A percentile compares a stretch with the other conserved stretches of the same genome.
Evolutionary conservation across 2,888 invertebrate genomes (phyloP).

Genomic region (Philereme transversata): DNA sequence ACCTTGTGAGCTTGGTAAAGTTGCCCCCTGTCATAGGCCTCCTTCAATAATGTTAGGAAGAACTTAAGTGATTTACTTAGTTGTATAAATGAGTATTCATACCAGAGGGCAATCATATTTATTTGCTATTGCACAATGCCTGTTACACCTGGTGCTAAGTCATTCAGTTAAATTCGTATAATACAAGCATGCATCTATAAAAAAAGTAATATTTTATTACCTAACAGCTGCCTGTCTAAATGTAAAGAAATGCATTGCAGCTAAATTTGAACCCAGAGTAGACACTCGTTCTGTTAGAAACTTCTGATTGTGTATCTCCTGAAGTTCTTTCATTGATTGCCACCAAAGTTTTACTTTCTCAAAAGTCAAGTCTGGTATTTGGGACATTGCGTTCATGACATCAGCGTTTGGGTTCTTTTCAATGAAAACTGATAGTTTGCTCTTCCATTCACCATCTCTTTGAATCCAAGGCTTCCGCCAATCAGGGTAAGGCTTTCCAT

Average conservation of each 20-base stretch:
- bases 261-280: slow-evolving; percentile 90
- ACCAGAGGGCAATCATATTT: no score
- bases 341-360: slow-evolving; percentile 83
- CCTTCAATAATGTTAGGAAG: no score
- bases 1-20: no score
- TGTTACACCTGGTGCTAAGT: no score
- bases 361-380: slow-evolving; percentile 80
- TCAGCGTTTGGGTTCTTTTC: slow-evolving; percentile 70
- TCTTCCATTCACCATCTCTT: slow-evolving; percentile 82
- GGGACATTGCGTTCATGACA: slow-evolving; percentile 70
- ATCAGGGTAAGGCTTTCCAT: slow-evolving; percentile 77
- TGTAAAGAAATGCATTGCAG: slow-evolving; percentile 93
- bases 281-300: slow-evolving; percentile 84
- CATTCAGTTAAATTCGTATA: no score
- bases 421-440: slow-evolving; percentile 83
- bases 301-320: slow-evolving; percentile 84
- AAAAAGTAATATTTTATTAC: slow-evolving; percentile 43
- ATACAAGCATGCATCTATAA: no score
- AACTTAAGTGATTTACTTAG: no score
- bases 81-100: no score
- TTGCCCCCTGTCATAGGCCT: no score
- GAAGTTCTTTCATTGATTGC: slow-evolving; percentile 69
- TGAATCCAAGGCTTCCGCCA: slow-evolving; percentile 87
- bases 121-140: no score
- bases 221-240: slow-evolving; percentile 90